Conservation (phyloP, 2,113 vertebrate species). For the Herpailurus yagouaroundi region DNA sequence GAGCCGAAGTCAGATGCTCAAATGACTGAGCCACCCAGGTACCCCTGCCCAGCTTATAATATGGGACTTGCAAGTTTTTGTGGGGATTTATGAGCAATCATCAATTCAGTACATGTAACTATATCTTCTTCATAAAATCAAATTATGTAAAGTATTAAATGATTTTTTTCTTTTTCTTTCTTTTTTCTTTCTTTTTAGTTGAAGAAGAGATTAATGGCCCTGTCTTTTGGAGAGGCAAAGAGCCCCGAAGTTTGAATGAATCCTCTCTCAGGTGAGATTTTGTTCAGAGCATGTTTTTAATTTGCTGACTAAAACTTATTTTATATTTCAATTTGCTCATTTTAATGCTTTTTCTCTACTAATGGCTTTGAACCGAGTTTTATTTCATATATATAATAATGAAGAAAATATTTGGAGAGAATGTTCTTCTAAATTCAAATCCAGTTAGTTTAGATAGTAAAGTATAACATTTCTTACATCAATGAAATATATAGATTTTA, state of each 20-base stretch:
- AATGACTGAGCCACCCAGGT: background rate
- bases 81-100: background rate
- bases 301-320: background rate
- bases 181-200: conserved; percentile 16
- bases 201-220: conserved; percentile 53
- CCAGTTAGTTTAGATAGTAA: background rate
- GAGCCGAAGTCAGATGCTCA: background rate
- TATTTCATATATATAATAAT: background rate
- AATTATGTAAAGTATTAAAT: conserved; percentile 11
- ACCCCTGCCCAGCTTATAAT: background rate
- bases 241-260: conserved; percentile 13
- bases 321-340: conserved; percentile 9
- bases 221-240: conserved; percentile 48
- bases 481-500: background rate
- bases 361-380: background rate
- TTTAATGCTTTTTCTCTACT: background rate
- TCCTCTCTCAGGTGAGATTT: conserved; percentile 61
- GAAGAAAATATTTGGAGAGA: background rate
- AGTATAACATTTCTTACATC: background rate
- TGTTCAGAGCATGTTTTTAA: background rate
- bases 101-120: background rate
- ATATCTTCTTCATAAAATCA: background rate
- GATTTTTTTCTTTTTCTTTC: background rate
- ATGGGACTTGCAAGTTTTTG: background rate
- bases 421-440: conserved; percentile 38